Base-by-base conservation (phyloP, 2,797 vertebrate species). In the Spatula clypeata region DNA sequence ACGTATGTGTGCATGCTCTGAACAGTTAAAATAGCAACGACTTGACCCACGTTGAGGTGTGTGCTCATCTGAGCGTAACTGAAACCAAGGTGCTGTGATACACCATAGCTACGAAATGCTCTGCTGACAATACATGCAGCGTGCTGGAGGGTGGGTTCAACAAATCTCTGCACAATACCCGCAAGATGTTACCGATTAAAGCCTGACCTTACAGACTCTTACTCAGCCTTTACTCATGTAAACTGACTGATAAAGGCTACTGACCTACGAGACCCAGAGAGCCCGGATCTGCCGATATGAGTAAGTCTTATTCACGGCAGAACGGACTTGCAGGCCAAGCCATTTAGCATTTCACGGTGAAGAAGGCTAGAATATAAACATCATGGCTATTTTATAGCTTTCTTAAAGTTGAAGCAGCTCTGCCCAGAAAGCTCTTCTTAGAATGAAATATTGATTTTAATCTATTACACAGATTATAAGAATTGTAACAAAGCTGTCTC, bases 221-320 rank as follows among this genome's bases (percentile, higher is more conserved):
- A 96, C 90, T 96, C 96, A 97, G 73, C 83, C 64, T 86, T 94
- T 92, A 88, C 94, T 97, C 93, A 96, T 0, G 47, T 71, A 23
- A 79, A 57, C n/a, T 0, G 0, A 17, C 57, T 36, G 93, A 82
- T 82, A 64, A 57, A 58, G 54, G 38, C 31, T 4, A 5, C 58
- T 70, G 90, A 73, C 45, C 60, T 55, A 9, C 58, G 20, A 38
- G 64, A 67, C 38, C 64, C 72, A 42, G 62, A 34, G 73, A 76
- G 38, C 81, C 77, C 55, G 32, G 86, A n/a, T n/a, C 88, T 0
- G 13, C 62, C 0, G 3, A 1, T 21, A 23, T 97, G 96, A 96
- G 91, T 96, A 94, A 95, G 95, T 9, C 53, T 96, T 94, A 90
- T 19, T 96, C 96, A 85, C 34, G 53, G 86, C 66, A 66, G 42